A percentile compares a stretch with the other conserved stretches of the same genome.
Evolutionary conservation across 1,140 invertebrate species (phyloP).

Genomic region (Steinernema khuongi): DNA sequence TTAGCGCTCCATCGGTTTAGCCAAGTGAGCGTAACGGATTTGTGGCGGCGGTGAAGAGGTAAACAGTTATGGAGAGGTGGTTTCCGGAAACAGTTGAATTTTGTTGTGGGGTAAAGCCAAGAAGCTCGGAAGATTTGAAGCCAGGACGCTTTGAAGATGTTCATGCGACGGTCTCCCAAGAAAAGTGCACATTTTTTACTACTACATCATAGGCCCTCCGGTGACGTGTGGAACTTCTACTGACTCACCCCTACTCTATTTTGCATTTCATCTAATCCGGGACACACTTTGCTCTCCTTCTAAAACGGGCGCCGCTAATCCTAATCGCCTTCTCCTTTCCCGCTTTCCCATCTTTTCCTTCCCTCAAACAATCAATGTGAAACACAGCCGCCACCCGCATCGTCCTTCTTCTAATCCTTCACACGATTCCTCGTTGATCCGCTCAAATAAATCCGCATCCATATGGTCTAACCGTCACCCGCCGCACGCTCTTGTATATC

Average conservation of each 20-base stretch:
- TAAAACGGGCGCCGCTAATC: not conserved
- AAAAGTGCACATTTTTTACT: too few species aligned
- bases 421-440: not conserved
- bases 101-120: not conserved
- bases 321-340: not conserved
- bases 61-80: not conserved
- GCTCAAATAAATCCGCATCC: not conserved
- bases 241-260: too few species aligned
- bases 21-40: conserved; percentile 14
- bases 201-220: too few species aligned
- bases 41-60: not conserved
- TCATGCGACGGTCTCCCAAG: too few species aligned
- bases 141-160: too few species aligned
- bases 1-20: conserved; percentile 5
- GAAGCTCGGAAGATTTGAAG: too few species aligned
- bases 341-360: not conserved
- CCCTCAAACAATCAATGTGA: not conserved
- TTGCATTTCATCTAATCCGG: too few species aligned
- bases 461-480: not conserved
- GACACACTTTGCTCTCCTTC: too few species aligned
- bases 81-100: not conserved
- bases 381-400: not conserved
- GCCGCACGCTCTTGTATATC: not conserved
- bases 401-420: conserved; percentile 10
- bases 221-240: too few species aligned